Conservation (phyloP, 2,888 invertebrate genomes). For the Chironomus riparius region DNA sequence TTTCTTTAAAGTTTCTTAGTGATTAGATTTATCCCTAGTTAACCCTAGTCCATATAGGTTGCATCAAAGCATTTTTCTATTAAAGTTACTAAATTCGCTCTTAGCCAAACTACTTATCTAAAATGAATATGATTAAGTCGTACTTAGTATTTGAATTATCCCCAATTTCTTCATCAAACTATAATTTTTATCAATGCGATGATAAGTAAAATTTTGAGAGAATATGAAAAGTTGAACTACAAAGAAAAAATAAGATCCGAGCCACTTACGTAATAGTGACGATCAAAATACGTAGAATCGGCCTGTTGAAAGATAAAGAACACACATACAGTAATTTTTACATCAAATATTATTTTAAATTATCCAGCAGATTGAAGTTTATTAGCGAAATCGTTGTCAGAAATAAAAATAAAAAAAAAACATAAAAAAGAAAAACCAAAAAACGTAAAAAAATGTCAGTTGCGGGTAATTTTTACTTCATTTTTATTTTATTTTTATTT, state of each 20-base stretch:
- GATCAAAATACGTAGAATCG: slow-evolving; percentile 18
- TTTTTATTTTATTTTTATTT: not conserved
- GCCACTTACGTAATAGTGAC: slow-evolving; percentile 23
- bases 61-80: too few relatives aligned
- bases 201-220: not conserved
- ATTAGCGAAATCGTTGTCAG: too few relatives aligned
- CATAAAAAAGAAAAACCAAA: not conserved
- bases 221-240: not conserved
- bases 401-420: too few relatives aligned
- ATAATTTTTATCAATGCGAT: not conserved
- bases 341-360: not conserved
- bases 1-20: too few relatives aligned
- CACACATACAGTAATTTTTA: not conserved
- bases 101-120: too few relatives aligned
- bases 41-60: too few relatives aligned
- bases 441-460: not conserved
- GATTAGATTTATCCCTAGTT: too few relatives aligned
- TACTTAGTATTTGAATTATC: too few relatives aligned
- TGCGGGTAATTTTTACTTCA: not conserved
- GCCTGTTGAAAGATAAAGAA: slow-evolving; percentile 5
- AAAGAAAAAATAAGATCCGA: not conserved
- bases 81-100: too few relatives aligned
- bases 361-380: not conserved
- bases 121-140: too few relatives aligned
- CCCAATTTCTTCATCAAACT: too few relatives aligned